Conservation (phyloP, 2,113 vertebrate genomes). For the Chloropsis cyanopogon region DNA sequence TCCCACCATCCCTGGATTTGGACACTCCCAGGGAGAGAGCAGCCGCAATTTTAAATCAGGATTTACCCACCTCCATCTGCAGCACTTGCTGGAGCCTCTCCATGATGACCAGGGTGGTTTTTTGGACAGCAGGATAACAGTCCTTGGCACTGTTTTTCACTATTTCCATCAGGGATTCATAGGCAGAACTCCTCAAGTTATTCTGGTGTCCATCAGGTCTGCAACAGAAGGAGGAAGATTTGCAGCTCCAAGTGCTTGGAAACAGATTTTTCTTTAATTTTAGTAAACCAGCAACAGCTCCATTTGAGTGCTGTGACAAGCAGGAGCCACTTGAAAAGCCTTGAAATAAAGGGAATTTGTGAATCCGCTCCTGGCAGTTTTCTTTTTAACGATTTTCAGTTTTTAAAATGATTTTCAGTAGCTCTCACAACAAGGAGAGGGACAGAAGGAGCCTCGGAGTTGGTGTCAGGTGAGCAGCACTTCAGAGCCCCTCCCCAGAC, state of each 20-base stretch:
- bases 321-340: neutral
- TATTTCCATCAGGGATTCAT: conserved; percentile 98
- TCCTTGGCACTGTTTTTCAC: conserved; percentile 99
- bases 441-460: neutral
- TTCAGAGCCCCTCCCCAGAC: neutral
- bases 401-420: neutral
- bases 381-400: neutral
- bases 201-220: conserved; percentile 98
- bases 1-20: neutral
- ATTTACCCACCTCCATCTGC: conserved; percentile 91
- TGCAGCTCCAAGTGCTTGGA: neutral
- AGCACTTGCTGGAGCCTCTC: conserved; percentile 96
- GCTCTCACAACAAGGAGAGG: neutral
- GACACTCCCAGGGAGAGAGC: neutral
- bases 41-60: neutral
- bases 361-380: neutral
- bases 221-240: neutral
- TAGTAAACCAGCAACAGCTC: neutral
- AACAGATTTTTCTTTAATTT: neutral
- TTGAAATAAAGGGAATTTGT: neutral
- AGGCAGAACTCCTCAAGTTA: conserved; percentile 94
- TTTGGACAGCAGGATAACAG: conserved; percentile 97
- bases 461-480: neutral
- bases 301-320: neutral
- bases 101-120: conserved; percentile 98